Conservation (phyloP, 2,797 vertebrate species). For the Poeciliopsis presidionis region DNA sequence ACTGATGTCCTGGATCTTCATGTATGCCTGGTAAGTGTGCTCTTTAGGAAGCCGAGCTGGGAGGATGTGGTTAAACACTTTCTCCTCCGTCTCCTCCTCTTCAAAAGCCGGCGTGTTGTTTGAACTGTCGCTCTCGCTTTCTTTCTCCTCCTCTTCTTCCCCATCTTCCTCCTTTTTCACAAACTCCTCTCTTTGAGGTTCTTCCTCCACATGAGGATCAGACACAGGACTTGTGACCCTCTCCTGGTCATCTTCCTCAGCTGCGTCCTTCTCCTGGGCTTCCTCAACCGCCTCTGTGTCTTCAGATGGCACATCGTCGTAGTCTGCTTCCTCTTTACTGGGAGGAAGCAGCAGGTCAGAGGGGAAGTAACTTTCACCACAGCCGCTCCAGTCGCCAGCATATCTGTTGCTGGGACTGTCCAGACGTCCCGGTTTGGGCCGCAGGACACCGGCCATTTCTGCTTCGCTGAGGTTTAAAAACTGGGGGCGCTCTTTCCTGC, state of each 20-base stretch:
- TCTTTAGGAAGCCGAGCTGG: constrained; percentile 74
- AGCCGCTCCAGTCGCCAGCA: constrained; percentile 95
- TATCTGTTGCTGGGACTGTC: constrained; percentile 98
- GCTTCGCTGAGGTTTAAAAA: constrained; percentile 85
- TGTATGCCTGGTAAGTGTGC: constrained; percentile 86
- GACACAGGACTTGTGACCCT: not conserved
- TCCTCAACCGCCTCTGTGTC: constrained; percentile 72
- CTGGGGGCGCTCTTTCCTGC: constrained; percentile 90
- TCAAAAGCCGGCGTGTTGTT: constrained; percentile 50
- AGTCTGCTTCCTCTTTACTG: constrained; percentile 85
- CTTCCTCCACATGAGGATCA: constrained; percentile 43
- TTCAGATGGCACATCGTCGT: constrained; percentile 89
- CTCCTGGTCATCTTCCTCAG: constrained; percentile 38
- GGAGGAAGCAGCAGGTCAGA: constrained; percentile 56
- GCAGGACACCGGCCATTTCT: constrained; percentile 84
- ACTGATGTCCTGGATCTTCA: constrained; percentile 90
- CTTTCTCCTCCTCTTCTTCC: constrained; percentile 36
- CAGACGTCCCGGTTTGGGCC: constrained; percentile 86
- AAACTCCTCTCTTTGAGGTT: constrained; percentile 33
- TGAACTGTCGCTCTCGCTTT: constrained; percentile 46
- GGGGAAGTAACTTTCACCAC: constrained; percentile 87
- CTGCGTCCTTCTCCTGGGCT: constrained; percentile 36
- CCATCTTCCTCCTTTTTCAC: constrained; percentile 29
- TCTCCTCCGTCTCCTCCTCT: constrained; percentile 57
- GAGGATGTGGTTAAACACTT: constrained; percentile 60